Conservation (phyloP, 2,888 invertebrate genomes). For the Agrilus mali region DNA sequence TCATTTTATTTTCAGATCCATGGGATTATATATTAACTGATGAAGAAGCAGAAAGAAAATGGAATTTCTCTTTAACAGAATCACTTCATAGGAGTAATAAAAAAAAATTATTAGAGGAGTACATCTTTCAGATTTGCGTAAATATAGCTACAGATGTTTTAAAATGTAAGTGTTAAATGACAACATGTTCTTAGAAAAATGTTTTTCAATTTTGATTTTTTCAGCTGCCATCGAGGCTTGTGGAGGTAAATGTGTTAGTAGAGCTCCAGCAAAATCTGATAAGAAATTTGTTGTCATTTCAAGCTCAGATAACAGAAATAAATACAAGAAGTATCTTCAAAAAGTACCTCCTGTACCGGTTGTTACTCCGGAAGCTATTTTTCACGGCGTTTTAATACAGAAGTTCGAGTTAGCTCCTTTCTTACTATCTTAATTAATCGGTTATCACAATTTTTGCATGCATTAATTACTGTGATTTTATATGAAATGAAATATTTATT, state of each 20-base stretch:
- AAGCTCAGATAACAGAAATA: slow-evolving; percentile 22
- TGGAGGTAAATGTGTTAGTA: slow-evolving; percentile 29
- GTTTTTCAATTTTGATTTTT: slow-evolving; percentile 8
- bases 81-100: slow-evolving; percentile 22
- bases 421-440: too few relatives aligned
- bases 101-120: slow-evolving; percentile 22
- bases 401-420: slow-evolving; percentile 13
- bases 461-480: too few relatives aligned
- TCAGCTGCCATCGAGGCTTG: slow-evolving; percentile 28
- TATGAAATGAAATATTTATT: too few relatives aligned
- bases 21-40: slow-evolving; percentile 42
- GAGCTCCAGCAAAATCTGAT: slow-evolving; percentile 17
- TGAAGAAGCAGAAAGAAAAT: slow-evolving; percentile 37
- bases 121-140: slow-evolving; percentile 22
- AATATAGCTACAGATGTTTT: slow-evolving; percentile 24
- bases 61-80: slow-evolving; percentile 33
- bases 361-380: slow-evolving; percentile 29
- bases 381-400: slow-evolving; percentile 30
- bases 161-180: slow-evolving; percentile 21
- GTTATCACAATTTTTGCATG: too few relatives aligned
- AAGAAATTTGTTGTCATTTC: slow-evolving; percentile 25
- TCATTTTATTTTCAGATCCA: slow-evolving; percentile 36
- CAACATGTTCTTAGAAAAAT: background rate
- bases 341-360: slow-evolving; percentile 22
- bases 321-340: slow-evolving; percentile 24